Evolutionary conservation across 2,113 vertebrate genomes (phyloP).

Genomic region (Lamprotornis superbus): DNA sequence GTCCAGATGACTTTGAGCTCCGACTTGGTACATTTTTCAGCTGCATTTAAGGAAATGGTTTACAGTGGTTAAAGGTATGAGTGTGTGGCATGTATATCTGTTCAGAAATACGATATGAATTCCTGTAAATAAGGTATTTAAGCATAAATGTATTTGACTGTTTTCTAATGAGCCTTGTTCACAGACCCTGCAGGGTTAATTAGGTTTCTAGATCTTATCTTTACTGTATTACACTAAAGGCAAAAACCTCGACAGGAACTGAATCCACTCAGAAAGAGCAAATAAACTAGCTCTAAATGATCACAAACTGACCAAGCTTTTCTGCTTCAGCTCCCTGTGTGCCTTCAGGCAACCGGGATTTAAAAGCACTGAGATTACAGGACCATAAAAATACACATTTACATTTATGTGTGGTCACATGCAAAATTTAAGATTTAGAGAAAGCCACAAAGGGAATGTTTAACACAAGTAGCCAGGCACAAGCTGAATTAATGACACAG

Average conservation of each 20-base stretch:
- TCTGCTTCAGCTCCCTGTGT: constrained; percentile 70
- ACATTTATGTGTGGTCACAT: constrained; percentile 81
- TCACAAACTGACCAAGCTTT: constrained; percentile 78
- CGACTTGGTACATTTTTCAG: background rate
- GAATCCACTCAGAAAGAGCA: constrained; percentile 71
- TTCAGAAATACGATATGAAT: constrained; percentile 16
- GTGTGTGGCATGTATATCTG: background rate
- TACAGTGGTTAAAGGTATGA: background rate
- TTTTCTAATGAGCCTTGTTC: constrained; percentile 64
- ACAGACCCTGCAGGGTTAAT: constrained; percentile 66
- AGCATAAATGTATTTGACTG: constrained; percentile 49
- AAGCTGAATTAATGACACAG: constrained; percentile 68
- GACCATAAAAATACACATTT: constrained; percentile 77
- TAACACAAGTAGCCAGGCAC: constrained; percentile 65
- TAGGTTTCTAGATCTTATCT: constrained; percentile 64
- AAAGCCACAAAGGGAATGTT: constrained; percentile 71
- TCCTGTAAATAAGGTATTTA: constrained; percentile 57
- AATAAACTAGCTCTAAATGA: constrained; percentile 80
- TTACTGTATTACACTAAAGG: constrained; percentile 48
- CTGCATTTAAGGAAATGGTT: constrained; percentile 10
- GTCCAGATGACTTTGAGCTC: background rate
- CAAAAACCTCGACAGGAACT: constrained; percentile 57
- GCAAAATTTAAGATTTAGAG: constrained; percentile 70
- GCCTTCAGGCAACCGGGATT: constrained; percentile 69
- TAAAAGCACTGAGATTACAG: constrained; percentile 74